These are phyloP conservation scores for Trinorchestia longiramus DNA, from an alignment of 1,140 invertebrate species.

Conservation along the genomic window DNA sequence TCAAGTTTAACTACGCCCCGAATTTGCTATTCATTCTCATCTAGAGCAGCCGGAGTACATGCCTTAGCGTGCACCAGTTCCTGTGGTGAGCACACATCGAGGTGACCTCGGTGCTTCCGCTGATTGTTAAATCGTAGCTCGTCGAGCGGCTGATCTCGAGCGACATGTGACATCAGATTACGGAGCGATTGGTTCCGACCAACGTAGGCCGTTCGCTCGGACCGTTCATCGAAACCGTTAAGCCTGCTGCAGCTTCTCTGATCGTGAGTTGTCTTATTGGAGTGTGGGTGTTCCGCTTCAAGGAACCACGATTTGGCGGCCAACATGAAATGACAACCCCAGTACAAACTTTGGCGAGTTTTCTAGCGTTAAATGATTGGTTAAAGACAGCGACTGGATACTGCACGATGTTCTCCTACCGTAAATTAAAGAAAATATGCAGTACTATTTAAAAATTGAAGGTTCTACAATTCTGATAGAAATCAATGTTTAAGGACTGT, in stretches of 20 bases:
- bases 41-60: background rate
- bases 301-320: conserved; percentile 6
- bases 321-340: background rate
- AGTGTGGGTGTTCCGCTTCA: conserved; percentile 40
- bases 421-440: background rate
- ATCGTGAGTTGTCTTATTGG: conserved; percentile 49
- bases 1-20: background rate
- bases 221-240: conserved; percentile 43
- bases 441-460: background rate
- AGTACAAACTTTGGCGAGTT: background rate
- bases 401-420: background rate
- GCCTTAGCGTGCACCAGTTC: conserved; percentile 22
- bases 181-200: conserved; percentile 50
- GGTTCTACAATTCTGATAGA: background rate
- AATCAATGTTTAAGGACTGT: background rate
- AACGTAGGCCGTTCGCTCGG: conserved; percentile 39
- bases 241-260: conserved; percentile 19
- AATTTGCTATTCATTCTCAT: background rate
- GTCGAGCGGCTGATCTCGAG: conserved; percentile 4
- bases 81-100: conserved; percentile 18
- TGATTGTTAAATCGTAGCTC: conserved; percentile 11
- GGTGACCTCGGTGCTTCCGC: conserved; percentile 43
- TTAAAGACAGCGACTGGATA: background rate
- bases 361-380: background rate
- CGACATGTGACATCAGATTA: conserved; percentile 34